Evolutionary conservation across 2,888 invertebrate species (phyloP).

Genomic region (Xylota sylvarum): DNA sequence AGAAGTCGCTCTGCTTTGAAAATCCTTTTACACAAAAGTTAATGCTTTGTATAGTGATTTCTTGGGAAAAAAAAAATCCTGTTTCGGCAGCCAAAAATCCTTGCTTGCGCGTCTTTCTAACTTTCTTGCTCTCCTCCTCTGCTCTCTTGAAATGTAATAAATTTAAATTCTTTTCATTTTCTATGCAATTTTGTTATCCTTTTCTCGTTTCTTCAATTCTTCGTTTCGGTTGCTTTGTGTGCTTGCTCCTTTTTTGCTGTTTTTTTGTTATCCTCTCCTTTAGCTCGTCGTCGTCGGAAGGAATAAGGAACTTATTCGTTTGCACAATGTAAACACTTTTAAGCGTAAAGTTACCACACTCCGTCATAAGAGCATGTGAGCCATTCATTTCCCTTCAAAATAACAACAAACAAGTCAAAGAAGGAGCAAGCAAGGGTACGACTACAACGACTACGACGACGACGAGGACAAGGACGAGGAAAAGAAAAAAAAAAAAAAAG

Average conservation of each 20-base stretch:
- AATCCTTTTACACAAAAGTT: slow-evolving; percentile 52
- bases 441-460: neutral
- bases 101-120: slow-evolving; percentile 3
- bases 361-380: slow-evolving; percentile 58
- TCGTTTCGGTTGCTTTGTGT: slow-evolving; percentile 25
- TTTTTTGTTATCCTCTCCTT: slow-evolving; percentile 37
- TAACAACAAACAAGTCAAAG: slow-evolving; percentile 53
- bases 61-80: slow-evolving; percentile 30
- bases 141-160: slow-evolving; percentile 65
- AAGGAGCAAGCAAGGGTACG: neutral
- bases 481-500: slow-evolving; percentile 36
- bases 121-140: neutral
- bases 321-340: slow-evolving; percentile 73
- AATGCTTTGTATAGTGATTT: slow-evolving; percentile 66
- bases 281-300: slow-evolving; percentile 21
- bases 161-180: slow-evolving; percentile 72
- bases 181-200: slow-evolving; percentile 39
- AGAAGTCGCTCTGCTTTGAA: neutral
- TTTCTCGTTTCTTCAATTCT: slow-evolving; percentile 27
- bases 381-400: slow-evolving; percentile 59
- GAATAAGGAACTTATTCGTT: slow-evolving; percentile 68
- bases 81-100: slow-evolving; percentile 57
- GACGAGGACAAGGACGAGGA: neutral
- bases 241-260: slow-evolving; percentile 3
- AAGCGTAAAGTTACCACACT: slow-evolving; percentile 69